Percentiles rank a stretch among this genome's conserved stretches.
Evolutionary conservation across 2,113 vertebrate species (phyloP).

Genomic region (Phalacrocorax brasilianus): DNA sequence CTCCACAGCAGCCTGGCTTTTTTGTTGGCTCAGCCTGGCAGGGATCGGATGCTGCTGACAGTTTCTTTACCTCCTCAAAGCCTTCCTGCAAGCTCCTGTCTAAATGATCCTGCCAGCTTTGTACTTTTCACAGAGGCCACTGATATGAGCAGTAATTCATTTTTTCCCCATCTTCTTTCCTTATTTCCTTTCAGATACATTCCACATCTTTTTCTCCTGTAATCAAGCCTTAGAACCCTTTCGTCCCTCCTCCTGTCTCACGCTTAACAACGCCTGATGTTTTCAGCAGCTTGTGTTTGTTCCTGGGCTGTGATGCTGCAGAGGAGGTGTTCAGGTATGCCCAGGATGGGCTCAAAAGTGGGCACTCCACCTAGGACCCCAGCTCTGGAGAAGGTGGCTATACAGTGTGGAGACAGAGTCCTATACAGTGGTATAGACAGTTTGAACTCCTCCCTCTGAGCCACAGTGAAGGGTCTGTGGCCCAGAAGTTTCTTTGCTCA

Average conservation of each 20-base stretch:
- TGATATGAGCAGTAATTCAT: accelerated
- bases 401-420: neutral
- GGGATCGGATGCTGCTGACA: accelerated
- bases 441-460: neutral
- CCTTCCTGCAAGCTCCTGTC: neutral
- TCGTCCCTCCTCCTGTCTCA: neutral
- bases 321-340: neutral
- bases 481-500: neutral
- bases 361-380: neutral
- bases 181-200: neutral
- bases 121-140: neutral
- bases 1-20: neutral
- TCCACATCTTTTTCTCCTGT: neutral
- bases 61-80: neutral
- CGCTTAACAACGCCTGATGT: accelerated
- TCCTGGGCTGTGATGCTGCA: neutral
- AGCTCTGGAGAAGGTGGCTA: accelerated
- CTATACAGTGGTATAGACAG: neutral
- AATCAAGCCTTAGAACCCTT: neutral
- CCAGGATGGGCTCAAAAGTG: neutral
- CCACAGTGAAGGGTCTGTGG: neutral
- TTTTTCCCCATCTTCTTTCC: neutral
- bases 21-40: neutral
- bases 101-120: neutral
- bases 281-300: neutral